These are phyloP conservation scores for Callyntrura guangdongensis DNA, from an alignment of 2,888 invertebrate species.

Conservation along the genomic window DNA sequence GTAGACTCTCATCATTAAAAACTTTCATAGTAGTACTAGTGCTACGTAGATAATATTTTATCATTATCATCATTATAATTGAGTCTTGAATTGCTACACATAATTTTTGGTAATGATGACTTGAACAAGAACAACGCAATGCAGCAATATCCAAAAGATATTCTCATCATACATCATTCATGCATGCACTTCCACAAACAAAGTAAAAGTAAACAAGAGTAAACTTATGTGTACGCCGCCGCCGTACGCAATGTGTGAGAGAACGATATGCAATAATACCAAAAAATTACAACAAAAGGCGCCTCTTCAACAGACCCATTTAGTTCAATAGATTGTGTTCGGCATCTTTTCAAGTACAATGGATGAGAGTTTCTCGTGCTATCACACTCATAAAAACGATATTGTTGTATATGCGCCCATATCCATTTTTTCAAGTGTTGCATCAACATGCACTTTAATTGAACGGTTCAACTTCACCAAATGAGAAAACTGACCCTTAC, in stretches of 20 bases:
- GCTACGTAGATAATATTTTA: slow-evolving; percentile 11
- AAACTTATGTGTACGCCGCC: too few relatives aligned
- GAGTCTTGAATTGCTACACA: slow-evolving; percentile 33
- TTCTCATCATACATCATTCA: slow-evolving; percentile 5
- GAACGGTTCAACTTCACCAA: slow-evolving; percentile 25
- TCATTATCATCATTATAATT: neutral
- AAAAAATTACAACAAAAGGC: neutral
- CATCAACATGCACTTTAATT: slow-evolving; percentile 4
- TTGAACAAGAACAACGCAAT: slow-evolving; percentile 19
- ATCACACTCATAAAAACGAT: too few relatives aligned
- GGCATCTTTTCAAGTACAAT: neutral
- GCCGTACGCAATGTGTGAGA: neutral
- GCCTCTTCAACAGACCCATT: neutral
- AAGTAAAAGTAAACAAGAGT: neutral
- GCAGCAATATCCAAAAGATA: slow-evolving; percentile 12
- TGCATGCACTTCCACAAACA: neutral
- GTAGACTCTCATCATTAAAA: too few relatives aligned
- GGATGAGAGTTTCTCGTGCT: neutral
- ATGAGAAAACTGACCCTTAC: slow-evolving; percentile 54
- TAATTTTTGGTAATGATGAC: slow-evolving; percentile 37
- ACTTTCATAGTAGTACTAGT: neutral
- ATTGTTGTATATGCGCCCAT: too few relatives aligned
- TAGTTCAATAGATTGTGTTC: neutral
- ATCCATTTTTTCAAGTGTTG: slow-evolving; percentile 1
- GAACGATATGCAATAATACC: neutral